Conservation (phyloP, 2,113 vertebrate species). For the Agapornis roseicollis region DNA sequence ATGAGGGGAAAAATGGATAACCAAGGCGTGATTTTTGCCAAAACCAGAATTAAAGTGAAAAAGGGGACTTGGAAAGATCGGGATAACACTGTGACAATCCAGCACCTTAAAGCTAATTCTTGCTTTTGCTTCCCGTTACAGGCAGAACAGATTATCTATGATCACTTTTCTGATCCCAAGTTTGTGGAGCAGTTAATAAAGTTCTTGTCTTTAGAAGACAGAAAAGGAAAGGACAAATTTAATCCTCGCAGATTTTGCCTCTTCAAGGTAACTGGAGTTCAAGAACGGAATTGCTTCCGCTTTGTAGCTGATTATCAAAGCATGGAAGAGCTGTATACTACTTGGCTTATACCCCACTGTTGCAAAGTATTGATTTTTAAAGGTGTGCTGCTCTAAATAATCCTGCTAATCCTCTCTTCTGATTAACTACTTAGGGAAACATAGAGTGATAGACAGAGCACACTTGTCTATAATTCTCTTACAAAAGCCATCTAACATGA, state of each 20-base stretch:
- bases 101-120: not conserved
- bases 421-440: not conserved
- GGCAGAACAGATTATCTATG: slow-evolving; percentile 93
- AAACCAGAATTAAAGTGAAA: not conserved
- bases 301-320: not conserved
- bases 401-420: not conserved
- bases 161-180: slow-evolving; percentile 92
- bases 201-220: slow-evolving; percentile 96
- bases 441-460: not conserved
- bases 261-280: slow-evolving; percentile 87
- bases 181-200: slow-evolving; percentile 94
- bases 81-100: not conserved
- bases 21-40: not conserved
- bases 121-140: slow-evolving; percentile 45
- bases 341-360: not conserved
- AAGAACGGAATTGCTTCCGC: not conserved
- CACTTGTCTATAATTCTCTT: not conserved
- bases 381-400: not conserved
- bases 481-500: not conserved
- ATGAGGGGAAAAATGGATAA: not conserved
- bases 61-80: not conserved
- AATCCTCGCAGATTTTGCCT: slow-evolving; percentile 96
- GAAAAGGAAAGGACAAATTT: slow-evolving; percentile 98
- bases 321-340: not conserved
- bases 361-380: not conserved